These are phyloP conservation scores for Siniperca chuatsi DNA, from an alignment of 2,113 vertebrate species.

Conservation along the genomic window DNA sequence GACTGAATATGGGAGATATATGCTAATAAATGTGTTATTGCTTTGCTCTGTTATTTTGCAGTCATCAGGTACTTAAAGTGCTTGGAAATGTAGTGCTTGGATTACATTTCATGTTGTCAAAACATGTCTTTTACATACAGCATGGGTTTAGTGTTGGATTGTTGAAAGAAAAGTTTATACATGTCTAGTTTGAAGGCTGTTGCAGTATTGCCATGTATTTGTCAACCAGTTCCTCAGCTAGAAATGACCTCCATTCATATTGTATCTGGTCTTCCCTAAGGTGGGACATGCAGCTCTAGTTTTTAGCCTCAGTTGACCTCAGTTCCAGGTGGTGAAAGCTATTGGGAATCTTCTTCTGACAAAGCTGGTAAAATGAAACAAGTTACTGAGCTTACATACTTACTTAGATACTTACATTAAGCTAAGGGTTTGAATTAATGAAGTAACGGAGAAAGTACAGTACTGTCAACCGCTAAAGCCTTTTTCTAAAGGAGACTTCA, in stretches of 20 bases:
- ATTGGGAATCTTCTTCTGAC: neutral
- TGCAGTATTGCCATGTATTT: neutral
- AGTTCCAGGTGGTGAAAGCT: neutral
- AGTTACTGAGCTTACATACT: neutral
- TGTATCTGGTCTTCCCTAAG: neutral
- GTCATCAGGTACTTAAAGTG: too few relatives aligned
- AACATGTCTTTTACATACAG: neutral
- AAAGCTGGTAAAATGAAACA: neutral
- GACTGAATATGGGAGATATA: neutral
- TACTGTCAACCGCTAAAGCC: neutral
- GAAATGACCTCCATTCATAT: neutral
- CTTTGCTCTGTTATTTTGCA: conserved; percentile 1
- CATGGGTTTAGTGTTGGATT: neutral
- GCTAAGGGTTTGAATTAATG: neutral
- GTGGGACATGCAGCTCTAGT: neutral
- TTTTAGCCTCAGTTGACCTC: conserved; percentile 17
- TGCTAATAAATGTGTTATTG: neutral
- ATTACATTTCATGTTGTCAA: neutral
- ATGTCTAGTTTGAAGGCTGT: neutral
- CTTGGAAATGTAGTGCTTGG: neutral
- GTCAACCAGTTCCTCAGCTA: neutral
- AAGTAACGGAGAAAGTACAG: neutral
- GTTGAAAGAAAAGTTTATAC: neutral
- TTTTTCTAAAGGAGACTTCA: conserved; percentile 33
- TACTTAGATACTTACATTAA: neutral